Base-by-base conservation (phyloP, 2,113 vertebrate genomes). In the Phaetusa simplex region DNA sequence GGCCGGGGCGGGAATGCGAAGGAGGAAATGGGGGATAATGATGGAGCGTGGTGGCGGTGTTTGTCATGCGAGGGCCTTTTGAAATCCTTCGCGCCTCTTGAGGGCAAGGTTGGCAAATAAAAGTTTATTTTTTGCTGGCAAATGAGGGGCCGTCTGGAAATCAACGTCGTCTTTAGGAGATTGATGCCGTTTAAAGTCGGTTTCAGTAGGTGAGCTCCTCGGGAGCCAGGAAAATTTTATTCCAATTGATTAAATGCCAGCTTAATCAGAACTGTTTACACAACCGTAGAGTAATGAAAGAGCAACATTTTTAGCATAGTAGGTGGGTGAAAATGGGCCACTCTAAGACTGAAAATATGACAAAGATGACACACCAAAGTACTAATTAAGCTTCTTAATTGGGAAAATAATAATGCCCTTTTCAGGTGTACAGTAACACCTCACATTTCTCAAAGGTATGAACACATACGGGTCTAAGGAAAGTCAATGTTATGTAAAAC, bases 251-350 rank as follows among this genome's bases (percentile, higher is more conserved):
- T 74, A 87, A 92, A 90, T 69, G 81, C 83, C 65, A 71, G 36
- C 20, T 82, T 96, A 78, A 74, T 95, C 73, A 24, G 71, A 40
- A 15, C 86, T 89, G 84, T 96, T 79, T 93, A 93, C 89, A 82
- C 94, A 70, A 29, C 62, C 3, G 20, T 11, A 6, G 61, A 55
- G 71, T 71, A 80, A 89, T 89, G 94, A 93, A 65, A 82, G 90
- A 82, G 83, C 61, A 64, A 40, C 88, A 34, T 93, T 97, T 95
- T 95, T 91, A 82, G 86, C 84, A 76, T 85, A 84, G 86, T 89
- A 65, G 24, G 65, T 69, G 66, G 43, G 53, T 72, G 70, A 85
- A 95, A 97, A 95, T 79, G 42, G 93, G 66, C 72, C 53, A 34
- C 65, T 52, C 66, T 82, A 56, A 69, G 81, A 58, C 93, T 82